Evolutionary conservation across 2,113 vertebrate species (phyloP), one percentile per base, ranked within the genome.

Genomic region (Paradoxurus hermaphroditus): DNA sequence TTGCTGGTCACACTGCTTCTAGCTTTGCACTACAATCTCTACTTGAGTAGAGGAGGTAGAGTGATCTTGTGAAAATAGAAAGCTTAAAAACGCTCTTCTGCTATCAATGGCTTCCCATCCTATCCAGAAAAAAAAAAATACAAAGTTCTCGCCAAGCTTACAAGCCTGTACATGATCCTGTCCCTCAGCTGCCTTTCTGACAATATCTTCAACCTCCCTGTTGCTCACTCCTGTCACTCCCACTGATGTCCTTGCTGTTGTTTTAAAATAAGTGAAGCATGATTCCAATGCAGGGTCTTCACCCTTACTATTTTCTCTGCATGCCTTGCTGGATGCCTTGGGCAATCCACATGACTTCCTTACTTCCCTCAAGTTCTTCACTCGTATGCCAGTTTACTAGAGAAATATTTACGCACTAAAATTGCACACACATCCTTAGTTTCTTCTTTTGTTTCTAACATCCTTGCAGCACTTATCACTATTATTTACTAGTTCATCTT

Each of bases 101-200:
- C 39, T 70, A 83, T 31, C 53, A 56, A 7, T 97, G 90, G 34
- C 62, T 79, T 68, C 77, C 6, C 14, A 89, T 85, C 14, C 39
- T 8, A 91, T 87, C 21, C n/a, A 86, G 36, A 89, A 65, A 65
- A 78, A 89, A 97, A 86, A 92, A 97, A 77, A 70, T 49, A n/a
- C 12, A 67, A 56, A 89, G 44, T 89, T 81, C 56, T 82, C 70
- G 27, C 14, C 2, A 63, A 94, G 27, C 16, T 39, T 73, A 34
- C 12, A 70, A 78, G 18, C 15, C 56, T 31, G 31, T 68, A 2
- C 3, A 78, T 0, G 16, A 56, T n/a, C 63, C 44, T 95, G 25
- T 13, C 10, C 29, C 44, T 88, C n/a, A 65, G 1, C 84, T 56
- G 15, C 12, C 0, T 65, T 41, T 41, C 46, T 83, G 53, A 84